Percentiles rank a stretch among this genome's conserved stretches.
These are phyloP conservation scores for Alethe castanea DNA, from an alignment of 2,113 vertebrate species.

Conservation along the genomic window DNA sequence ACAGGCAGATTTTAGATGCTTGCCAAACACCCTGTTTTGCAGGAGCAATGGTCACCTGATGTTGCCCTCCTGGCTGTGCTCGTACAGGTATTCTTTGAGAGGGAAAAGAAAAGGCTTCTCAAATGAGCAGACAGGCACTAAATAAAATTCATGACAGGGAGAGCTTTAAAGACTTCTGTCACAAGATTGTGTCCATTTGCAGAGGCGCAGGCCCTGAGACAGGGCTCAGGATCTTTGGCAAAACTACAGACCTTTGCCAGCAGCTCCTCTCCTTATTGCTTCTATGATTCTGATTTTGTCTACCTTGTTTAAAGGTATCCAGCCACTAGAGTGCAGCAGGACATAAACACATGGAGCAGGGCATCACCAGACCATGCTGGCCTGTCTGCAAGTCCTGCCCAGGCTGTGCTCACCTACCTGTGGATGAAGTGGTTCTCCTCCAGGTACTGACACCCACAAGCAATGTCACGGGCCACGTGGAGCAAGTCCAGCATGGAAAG, in stretches of 20 bases:
- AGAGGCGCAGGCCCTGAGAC: background rate
- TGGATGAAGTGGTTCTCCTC: slow-evolving; percentile 99
- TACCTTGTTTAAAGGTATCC: background rate
- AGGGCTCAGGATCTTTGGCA: background rate
- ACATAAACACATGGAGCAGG: background rate
- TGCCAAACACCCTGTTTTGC: background rate
- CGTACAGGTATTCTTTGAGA: background rate
- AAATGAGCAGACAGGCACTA: background rate
- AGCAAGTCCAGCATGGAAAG: slow-evolving; percentile 95
- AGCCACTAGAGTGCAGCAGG: slow-evolving; percentile 54
- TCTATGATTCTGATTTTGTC: background rate
- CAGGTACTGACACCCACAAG: slow-evolving; percentile 94
- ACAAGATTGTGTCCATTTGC: background rate
- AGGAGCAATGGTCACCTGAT: background rate
- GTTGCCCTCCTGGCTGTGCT: background rate
- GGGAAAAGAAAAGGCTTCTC: background rate
- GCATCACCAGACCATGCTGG: accelerated
- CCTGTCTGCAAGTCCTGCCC: background rate
- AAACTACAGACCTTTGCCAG: background rate
- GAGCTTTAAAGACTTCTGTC: background rate
- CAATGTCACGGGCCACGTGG: slow-evolving; percentile 92
- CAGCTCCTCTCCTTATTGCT: background rate
- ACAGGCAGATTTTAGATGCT: background rate
- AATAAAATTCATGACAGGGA: background rate
- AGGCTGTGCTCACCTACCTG: slow-evolving; percentile 74